Percentiles rank a stretch among this genome's conserved stretches.
Evolutionary conservation across 2,113 vertebrate genomes (phyloP).

Genomic region (Channa argus): DNA sequence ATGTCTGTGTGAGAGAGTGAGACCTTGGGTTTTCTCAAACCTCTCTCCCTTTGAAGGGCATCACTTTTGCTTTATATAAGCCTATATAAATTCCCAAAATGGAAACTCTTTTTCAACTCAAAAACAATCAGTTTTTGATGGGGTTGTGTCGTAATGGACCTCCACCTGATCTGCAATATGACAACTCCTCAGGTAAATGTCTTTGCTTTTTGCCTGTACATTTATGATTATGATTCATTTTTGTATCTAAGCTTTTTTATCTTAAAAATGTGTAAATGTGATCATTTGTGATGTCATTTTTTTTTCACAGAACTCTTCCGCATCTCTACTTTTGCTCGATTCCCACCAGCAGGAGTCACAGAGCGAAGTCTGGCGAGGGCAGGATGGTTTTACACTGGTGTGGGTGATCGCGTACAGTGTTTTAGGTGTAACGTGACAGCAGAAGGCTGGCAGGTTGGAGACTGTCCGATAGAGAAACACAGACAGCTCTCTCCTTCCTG

Average conservation of each 20-base stretch:
- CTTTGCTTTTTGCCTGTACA: not conserved
- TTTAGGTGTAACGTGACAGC: conserved; percentile 91
- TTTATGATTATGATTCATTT: not conserved
- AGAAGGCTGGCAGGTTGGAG: conserved; percentile 93
- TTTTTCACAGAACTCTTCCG: conserved; percentile 90
- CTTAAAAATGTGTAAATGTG: not conserved
- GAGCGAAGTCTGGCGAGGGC: conserved; percentile 94
- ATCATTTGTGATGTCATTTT: not conserved
- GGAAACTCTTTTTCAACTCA: conserved; percentile 85
- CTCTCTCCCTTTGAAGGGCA: conserved; percentile 90
- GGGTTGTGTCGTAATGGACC: conserved; percentile 84
- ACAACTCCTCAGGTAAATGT: conserved; percentile 85
- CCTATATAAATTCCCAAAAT: conserved; percentile 68
- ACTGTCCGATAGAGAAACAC: conserved; percentile 92
- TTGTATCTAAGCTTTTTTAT: not conserved
- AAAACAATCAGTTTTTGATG: conserved; percentile 85
- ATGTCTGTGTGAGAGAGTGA: conserved; percentile 34
- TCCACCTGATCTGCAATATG: conserved; percentile 88
- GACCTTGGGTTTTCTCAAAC: conserved; percentile 80
- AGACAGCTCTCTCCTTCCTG: conserved; percentile 90
- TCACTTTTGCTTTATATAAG: conserved; percentile 74
- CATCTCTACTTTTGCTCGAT: conserved; percentile 92
- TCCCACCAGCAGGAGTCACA: conserved; percentile 83
- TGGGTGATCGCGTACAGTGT: conserved; percentile 92
- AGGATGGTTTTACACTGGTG: conserved; percentile 94